Evolutionary conservation across 2,888 invertebrate genomes (phyloP), one percentile per base, ranked within the genome.

Genomic region (Drosophila maculinotata): DNA sequence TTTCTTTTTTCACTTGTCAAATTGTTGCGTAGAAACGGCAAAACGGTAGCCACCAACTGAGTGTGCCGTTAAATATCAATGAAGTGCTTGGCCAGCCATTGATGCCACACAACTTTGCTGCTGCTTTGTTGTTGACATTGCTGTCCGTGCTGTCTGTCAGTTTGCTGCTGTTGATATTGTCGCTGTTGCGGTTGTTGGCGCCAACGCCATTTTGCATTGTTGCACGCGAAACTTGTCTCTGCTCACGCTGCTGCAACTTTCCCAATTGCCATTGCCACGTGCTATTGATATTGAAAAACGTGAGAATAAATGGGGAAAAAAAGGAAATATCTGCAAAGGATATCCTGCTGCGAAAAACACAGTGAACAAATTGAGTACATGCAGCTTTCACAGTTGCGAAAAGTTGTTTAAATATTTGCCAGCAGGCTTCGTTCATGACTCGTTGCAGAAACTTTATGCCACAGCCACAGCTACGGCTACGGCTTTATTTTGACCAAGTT

Each of bases 1-100:
- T 53, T 39, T 23, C 33, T 36, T 28, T 31, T 56, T 57, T 39
- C 30, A 67, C 68, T 71, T 72, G 65, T 70, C 31, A 76, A 81
- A 81, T 86, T 85, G 84, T 82, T 85, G 84, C 76, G 75, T 84
- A 84, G 86, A 86, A 82, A 80, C 73, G 81, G 38, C 31, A 59
- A 48, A 49, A 31, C 60, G 44, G 38, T 68, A 48, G 45, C 62
- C 56, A 69, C 42, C 81, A 80, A 74, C 6, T 10, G 68, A 72
- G 79, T 72, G 72, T 64, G 79, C 44, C 54, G 44, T 79, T 71
- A 69, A 83, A 81, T 81, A 81, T 81, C 68, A 81, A 75, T 79
- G 69, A 76, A 68, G 56, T 69, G 56, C 15, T 51, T 57, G 49
- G 53, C 53, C 51, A 52, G 45, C 30, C 8, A 2, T 10, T 17